Evolutionary conservation across 1,140 invertebrate genomes (phyloP).

Genomic region (Achroia grisella): DNA sequence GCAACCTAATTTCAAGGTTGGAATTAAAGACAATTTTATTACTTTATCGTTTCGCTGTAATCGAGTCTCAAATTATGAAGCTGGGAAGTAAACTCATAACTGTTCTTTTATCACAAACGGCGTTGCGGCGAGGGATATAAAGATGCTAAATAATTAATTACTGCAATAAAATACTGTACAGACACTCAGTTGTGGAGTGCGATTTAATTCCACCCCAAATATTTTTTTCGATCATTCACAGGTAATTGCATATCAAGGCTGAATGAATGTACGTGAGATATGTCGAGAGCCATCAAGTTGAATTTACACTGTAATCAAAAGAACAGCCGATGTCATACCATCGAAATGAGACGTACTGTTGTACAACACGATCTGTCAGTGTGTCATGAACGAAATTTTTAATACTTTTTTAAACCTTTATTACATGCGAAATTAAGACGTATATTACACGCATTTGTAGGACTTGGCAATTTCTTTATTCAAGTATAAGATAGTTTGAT

Average conservation of each 20-base stretch:
- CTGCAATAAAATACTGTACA: no score
- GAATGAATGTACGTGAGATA: slow-evolving; percentile 17
- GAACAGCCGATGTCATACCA: slow-evolving; percentile 30
- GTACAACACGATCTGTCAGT: not conserved
- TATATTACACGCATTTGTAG: slow-evolving; percentile 11
- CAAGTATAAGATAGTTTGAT: no score
- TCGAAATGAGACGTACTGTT: slow-evolving; percentile 35
- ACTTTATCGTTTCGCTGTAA: not conserved
- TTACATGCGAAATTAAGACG: slow-evolving; percentile 31
- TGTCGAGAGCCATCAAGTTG: slow-evolving; percentile 13
- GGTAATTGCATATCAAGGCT: slow-evolving; percentile 27
- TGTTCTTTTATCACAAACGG: no score
- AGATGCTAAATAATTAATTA: no score
- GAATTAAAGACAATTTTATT: no score
- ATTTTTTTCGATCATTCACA: slow-evolving; percentile 32
- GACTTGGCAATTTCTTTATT: no score
- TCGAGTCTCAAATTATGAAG: no score
- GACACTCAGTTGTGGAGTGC: no score
- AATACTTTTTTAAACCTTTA: slow-evolving; percentile 25
- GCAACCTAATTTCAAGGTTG: no score
- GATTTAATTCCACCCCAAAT: slow-evolving; percentile 21
- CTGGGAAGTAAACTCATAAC: no score
- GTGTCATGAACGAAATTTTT: no score
- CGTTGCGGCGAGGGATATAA: no score
- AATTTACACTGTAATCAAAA: slow-evolving; percentile 22